A percentile compares a stretch with the other conserved stretches of the same genome.
These are phyloP conservation scores for Heterohyrax brucei DNA, from an alignment of 2,797 vertebrate genomes.

Conservation along the genomic window DNA sequence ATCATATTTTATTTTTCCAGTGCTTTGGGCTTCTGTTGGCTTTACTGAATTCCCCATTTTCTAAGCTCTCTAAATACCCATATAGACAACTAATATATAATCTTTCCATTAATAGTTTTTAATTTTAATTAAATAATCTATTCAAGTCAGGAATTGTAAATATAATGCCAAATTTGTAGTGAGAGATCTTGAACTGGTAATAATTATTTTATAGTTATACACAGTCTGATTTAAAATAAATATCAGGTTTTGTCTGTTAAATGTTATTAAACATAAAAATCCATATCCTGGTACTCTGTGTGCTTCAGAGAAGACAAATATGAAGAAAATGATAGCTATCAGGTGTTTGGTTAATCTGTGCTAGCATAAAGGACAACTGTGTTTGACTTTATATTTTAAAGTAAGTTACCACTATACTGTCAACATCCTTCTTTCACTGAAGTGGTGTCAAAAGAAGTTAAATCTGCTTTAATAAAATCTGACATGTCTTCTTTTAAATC, in stretches of 20 bases:
- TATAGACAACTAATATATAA: background rate
- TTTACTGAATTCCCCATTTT: background rate
- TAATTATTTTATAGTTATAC: background rate
- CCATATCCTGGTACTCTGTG: background rate
- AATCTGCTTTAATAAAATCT: background rate
- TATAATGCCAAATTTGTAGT: background rate
- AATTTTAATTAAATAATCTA: background rate
- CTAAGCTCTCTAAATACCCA: background rate
- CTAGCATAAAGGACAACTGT: background rate
- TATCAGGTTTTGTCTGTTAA: background rate
- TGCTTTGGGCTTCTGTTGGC: background rate
- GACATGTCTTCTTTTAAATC: background rate
- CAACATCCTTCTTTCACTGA: background rate
- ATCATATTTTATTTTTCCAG: background rate
- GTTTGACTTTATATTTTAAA: background rate
- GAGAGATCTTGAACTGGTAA: background rate
- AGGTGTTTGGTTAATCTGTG: background rate
- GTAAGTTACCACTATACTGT: background rate
- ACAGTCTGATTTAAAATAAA: background rate
- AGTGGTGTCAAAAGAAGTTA: background rate
- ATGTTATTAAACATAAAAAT: background rate
- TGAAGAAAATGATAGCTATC: accelerated
- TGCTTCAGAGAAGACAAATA: background rate
- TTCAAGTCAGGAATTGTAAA: background rate
- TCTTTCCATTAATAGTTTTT: background rate